A percentile compares a stretch with the other conserved stretches of the same genome.
Evolutionary conservation across 2,797 vertebrate genomes (phyloP).

Genomic region (Hippopotamyrus pictus): DNA sequence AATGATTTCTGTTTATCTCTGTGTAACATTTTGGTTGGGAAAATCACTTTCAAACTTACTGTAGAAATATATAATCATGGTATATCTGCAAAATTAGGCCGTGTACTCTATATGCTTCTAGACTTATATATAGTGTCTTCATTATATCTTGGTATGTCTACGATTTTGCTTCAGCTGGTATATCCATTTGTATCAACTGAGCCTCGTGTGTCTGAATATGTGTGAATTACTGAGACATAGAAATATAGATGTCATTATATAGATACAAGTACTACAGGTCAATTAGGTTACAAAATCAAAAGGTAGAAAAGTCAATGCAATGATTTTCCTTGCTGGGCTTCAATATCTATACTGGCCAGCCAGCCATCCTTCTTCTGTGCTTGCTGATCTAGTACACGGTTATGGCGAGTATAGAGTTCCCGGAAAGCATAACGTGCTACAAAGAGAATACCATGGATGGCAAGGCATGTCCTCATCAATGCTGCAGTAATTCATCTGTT

Average conservation of each 20-base stretch:
- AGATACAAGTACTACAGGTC: background rate
- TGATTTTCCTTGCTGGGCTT: background rate
- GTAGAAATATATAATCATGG: background rate
- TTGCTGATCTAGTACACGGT: background rate
- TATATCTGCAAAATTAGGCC: background rate
- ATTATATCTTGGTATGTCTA: background rate
- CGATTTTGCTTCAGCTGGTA: background rate
- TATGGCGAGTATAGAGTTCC: background rate
- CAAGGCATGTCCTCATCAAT: background rate
- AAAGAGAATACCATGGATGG: background rate
- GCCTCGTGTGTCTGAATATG: background rate
- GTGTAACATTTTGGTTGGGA: background rate
- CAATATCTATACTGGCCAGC: background rate
- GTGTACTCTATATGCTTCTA: background rate
- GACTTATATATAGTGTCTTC: background rate
- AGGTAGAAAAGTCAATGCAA: background rate
- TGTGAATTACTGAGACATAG: background rate
- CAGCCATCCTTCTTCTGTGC: background rate
- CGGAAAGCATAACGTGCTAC: background rate
- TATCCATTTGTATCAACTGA: background rate
- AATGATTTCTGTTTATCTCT: background rate
- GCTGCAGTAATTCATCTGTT: background rate
- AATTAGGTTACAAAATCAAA: conserved; percentile 8
- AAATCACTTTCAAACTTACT: conserved; percentile 1
- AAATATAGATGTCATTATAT: background rate